Percentiles rank a stretch among this genome's conserved stretches.
Conservation (phyloP, 2,113 vertebrate species). For the Bambusicola thoracicus region DNA sequence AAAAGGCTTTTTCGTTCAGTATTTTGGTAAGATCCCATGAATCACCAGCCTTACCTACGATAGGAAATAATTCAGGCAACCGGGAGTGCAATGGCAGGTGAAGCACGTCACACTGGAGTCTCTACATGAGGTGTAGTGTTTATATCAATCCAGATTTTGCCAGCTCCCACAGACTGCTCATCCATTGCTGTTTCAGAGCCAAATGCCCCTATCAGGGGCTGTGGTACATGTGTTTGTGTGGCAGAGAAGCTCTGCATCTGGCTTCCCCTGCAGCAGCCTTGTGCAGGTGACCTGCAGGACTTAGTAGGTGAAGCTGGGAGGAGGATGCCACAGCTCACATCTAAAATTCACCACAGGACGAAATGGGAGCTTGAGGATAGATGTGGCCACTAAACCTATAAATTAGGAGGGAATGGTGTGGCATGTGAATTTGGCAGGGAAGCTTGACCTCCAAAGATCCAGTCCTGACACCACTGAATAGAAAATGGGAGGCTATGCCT, state of each 20-base stretch:
- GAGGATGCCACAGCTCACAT: background rate
- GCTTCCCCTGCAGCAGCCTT: background rate
- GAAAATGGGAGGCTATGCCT: background rate
- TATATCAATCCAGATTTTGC: background rate
- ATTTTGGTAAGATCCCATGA: background rate
- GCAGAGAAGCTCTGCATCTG: background rate
- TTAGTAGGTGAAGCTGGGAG: accelerated
- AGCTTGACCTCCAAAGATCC: background rate
- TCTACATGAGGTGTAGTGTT: background rate
- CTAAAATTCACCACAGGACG: background rate
- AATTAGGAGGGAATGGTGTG: background rate
- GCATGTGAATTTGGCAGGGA: accelerated
- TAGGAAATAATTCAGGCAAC: background rate
- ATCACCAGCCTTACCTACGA: background rate
- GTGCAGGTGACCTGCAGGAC: background rate
- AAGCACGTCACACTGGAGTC: background rate
- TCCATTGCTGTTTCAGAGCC: background rate
- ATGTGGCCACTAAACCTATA: background rate
- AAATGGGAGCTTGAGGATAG: background rate
- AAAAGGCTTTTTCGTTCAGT: background rate
- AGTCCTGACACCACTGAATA: background rate
- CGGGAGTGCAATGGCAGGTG: background rate
- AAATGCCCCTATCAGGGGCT: accelerated
- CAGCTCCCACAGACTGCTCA: background rate
- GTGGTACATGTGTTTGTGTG: accelerated